Base-by-base conservation (phyloP, 2,797 vertebrate genomes). In the Rhinichthys osculus region DNA sequence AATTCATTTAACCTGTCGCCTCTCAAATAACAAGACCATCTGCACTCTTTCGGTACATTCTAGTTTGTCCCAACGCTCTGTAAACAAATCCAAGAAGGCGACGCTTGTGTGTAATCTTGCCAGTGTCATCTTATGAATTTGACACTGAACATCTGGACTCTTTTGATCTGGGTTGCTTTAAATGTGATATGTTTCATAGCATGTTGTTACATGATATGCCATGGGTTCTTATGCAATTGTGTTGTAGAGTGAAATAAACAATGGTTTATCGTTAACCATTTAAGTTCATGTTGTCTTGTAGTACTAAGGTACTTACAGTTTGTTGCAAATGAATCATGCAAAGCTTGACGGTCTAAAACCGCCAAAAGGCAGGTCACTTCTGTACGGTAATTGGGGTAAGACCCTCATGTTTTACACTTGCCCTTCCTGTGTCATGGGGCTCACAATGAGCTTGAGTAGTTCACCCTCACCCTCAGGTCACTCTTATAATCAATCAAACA, bases 11-110 rank as follows among this genome's bases (percentile, higher is more conserved):
- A 83, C 85, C 78, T 70, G 76, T 73, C 33, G 77, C 82, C 88
- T 90, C 83, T 88, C 84, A 82, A 89, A 87, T 87, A 87, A 83
- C 84, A 83, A 40, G 81, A 83, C 90, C 86, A 85, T 91, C 88
- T 91, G 87, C 78, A 85, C 82, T 81, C 78, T 66, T 83, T 87
- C n/a, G 40, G 69, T 81, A 89, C 87, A 86, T 47, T 72, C 74
- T 52, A 9, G 78, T 81, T 83, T 86, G 62, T 86, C 88, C 83
- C 83, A 74, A 30, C 9, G 57, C 82, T 83, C 85, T 85, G 88
- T 90, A 88, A 90, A 88, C 89, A 90, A 83, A 82, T 66, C 44
- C 72, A 66, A 66, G 78, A 52, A 7, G 47, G 82, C 2, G 50
- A 72, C n/a, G 10, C 85, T 87, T 85, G 66, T 40, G 16, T 33